A percentile compares a stretch with the other conserved stretches of the same genome.
phyloP scores from a whole-genome alignment of 2,113 vertebrate species.

The Dryoscopus gambensis region DNA sequence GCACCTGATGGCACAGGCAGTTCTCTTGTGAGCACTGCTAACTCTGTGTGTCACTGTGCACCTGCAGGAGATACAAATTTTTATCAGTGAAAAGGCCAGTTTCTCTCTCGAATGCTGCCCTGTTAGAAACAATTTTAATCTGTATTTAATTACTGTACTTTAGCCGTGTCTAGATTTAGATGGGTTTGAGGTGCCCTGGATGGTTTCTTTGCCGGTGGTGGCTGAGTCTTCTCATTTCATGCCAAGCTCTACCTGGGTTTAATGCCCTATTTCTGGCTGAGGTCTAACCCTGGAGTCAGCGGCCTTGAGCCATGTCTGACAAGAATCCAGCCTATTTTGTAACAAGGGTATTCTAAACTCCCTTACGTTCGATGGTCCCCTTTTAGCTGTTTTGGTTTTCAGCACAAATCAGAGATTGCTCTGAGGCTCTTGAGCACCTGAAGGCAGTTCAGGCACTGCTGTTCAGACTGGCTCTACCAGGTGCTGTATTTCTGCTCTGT shows the following conservation, averaged over 20 bases:
- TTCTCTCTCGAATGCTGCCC: not conserved
- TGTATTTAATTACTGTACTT: not conserved
- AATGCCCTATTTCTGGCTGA: not conserved
- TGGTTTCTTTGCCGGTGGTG: not conserved
- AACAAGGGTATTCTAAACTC: not conserved
- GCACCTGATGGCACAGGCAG: not conserved
- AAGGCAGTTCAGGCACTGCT: not conserved
- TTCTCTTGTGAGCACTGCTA: not conserved
- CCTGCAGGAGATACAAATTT: not conserved
- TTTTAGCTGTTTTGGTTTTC: not conserved
- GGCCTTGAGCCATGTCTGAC: not conserved
- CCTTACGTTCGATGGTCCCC: not conserved
- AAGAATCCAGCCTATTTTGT: not conserved
- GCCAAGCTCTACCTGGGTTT: not conserved
- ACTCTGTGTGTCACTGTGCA: accelerated
- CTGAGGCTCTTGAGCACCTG: not conserved
- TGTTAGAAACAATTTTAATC: not conserved
- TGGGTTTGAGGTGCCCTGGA: not conserved
- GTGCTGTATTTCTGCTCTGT: not conserved
- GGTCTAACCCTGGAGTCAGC: not conserved
- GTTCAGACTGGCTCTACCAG: not conserved
- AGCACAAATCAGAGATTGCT: not conserved
- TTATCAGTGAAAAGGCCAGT: not conserved
- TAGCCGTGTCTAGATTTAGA: not conserved
- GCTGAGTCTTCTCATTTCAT: not conserved